phyloP scores from a whole-genome alignment of 2,113 vertebrate species.

The Poicephalus gulielmi region DNA sequence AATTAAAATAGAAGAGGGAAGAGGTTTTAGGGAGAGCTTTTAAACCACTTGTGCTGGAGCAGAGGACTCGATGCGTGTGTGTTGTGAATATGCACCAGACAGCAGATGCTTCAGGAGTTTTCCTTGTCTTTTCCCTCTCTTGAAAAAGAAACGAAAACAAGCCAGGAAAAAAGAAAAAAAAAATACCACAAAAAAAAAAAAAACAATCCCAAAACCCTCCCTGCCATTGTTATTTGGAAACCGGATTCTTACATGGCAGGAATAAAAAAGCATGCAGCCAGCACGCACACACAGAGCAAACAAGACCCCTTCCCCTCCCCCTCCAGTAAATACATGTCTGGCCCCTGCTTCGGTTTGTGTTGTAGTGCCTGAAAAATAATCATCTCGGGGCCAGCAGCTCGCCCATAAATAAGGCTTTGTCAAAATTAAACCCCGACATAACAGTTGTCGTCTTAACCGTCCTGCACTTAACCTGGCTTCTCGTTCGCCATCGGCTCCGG shows the following conservation, averaged over 20 bases:
- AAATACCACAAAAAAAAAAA: background rate
- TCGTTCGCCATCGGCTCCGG: background rate
- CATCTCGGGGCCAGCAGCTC: background rate
- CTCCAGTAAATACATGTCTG: conserved; percentile 47
- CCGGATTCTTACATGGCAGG: conserved; percentile 23
- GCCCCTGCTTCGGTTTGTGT: conserved; percentile 45
- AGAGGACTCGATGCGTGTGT: background rate
- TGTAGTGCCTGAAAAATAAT: conserved; percentile 61
- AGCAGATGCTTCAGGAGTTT: conserved; percentile 24
- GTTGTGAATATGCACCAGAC: background rate
- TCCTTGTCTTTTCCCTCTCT: background rate
- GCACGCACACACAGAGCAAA: background rate
- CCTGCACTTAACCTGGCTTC: background rate
- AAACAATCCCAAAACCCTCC: background rate
- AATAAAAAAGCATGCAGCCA: conserved; percentile 13
- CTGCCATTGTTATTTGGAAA: conserved; percentile 34
- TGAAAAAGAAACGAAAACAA: background rate
- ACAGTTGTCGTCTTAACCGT: background rate
- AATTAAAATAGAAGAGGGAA: background rate
- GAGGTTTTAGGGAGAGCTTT: background rate
- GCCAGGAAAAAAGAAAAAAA: background rate
- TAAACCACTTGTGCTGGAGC: background rate
- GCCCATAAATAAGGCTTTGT: background rate
- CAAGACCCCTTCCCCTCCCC: conserved; percentile 54
- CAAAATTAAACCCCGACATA: background rate